These are phyloP conservation scores for Meta bourneti DNA, from an alignment of 2,888 invertebrate genomes.

Conservation along the genomic window DNA sequence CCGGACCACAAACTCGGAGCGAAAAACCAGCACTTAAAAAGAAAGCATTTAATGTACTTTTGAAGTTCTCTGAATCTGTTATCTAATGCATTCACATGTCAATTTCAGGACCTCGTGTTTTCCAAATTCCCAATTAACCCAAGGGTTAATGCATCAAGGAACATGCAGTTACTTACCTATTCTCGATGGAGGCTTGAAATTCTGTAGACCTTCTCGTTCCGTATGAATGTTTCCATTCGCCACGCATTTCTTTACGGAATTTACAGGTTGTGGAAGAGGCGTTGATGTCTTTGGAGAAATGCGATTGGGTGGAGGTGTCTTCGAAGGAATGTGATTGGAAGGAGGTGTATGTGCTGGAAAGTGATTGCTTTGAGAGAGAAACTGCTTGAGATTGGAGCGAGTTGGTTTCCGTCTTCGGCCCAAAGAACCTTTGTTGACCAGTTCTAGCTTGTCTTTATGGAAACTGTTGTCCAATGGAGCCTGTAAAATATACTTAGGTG, in stretches of 20 bases:
- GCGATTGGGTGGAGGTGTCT: neutral
- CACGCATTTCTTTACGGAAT: neutral
- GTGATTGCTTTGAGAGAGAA: slow-evolving; percentile 42
- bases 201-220: neutral
- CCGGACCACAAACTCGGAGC: no score
- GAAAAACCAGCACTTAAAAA: no score
- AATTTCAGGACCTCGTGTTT: no score
- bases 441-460: slow-evolving; percentile 69
- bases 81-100: no score
- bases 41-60: no score
- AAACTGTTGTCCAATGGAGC: slow-evolving; percentile 70
- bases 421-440: slow-evolving; percentile 71
- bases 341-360: neutral
- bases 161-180: slow-evolving; percentile 4
- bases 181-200: neutral
- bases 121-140: no score
- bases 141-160: no score
- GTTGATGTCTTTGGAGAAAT: neutral
- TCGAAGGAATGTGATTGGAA: neutral
- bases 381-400: slow-evolving; percentile 53
- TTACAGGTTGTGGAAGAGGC: neutral
- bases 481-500: slow-evolving; percentile 15
- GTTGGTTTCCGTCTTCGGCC: slow-evolving; percentile 64
- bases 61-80: no score
- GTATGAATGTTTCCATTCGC: neutral